Evolutionary conservation across 2,113 vertebrate species (phyloP).

Genomic region (Alexandromys fortis): DNA sequence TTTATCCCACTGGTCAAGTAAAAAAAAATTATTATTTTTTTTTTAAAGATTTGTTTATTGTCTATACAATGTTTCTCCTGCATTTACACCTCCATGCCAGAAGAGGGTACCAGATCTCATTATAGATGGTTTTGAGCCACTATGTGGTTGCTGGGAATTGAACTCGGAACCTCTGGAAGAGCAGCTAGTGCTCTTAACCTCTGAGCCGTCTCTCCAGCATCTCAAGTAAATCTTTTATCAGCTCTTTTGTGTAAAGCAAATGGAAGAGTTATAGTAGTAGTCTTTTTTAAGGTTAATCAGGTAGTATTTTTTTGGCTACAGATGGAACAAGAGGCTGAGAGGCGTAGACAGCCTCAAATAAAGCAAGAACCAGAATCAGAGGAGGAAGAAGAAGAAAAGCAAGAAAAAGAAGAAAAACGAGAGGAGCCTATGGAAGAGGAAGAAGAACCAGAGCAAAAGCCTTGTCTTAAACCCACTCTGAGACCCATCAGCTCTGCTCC

Average conservation of each 20-base stretch:
- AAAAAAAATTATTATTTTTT: background rate
- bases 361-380: slow-evolving; percentile 93
- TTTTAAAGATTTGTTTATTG: too few relatives aligned
- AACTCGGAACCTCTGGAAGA: too few relatives aligned
- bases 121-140: too few relatives aligned
- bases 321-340: slow-evolving; percentile 99
- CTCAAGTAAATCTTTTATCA: background rate
- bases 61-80: too few relatives aligned
- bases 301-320: slow-evolving; percentile 78
- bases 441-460: slow-evolving; percentile 91
- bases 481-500: slow-evolving; percentile 96
- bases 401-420: slow-evolving; percentile 93
- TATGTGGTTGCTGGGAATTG: too few relatives aligned
- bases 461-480: slow-evolving; percentile 96
- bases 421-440: slow-evolving; percentile 93
- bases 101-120: too few relatives aligned
- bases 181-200: too few relatives aligned
- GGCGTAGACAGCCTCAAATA: slow-evolving; percentile 94
- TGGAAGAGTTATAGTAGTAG: background rate
- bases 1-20: background rate
- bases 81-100: too few relatives aligned
- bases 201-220: too few relatives aligned
- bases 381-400: slow-evolving; percentile 90
- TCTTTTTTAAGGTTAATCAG: background rate
- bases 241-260: background rate